Evolutionary conservation across 2,797 vertebrate species (phyloP), one percentile per base, ranked within the genome.

Genomic region (Apogon talboti): DNA sequence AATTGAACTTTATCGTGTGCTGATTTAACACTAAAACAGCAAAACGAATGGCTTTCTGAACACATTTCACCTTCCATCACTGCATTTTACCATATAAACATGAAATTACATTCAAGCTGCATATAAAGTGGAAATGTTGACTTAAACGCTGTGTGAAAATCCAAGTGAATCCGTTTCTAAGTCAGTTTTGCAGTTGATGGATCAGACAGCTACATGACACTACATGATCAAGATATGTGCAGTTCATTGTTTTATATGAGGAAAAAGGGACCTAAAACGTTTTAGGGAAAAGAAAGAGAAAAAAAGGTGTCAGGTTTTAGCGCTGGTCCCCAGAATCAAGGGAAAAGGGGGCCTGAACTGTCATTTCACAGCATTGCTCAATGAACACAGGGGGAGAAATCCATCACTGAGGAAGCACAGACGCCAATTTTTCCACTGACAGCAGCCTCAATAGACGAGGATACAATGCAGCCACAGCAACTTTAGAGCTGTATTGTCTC

Each of bases 401-500:
- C 69, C 66, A 78, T 87, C 77, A 69, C 15, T 0, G 44, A n/a
- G 42, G 28, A 67, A 60, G 50, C 37, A 47, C 42, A 30, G 28
- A 66, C 28, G 28, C 47, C 43, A 57, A 56, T 74, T 82, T 76
- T 21, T 61, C 35, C 37, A 13, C 63, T 38, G 67, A 66, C 67
- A 66, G 60, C 14, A 54, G 63, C 53, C 78, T 74, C 78, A 21
- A 43, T 45, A 72, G 70, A 67, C 66, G 43, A 59, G 43, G 46
- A 83, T 73, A 71, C 81, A 82, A 66, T 60, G 52, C 68, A 71
- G 49, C 42, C 42, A 41, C 48, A n/a, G 30, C 43, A 66, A 35
- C 57, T 69, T 40, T 59, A 24, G 42, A 28, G 66, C 55, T 60
- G 42, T 46, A 50, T 44, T 40, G 56, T 55, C 41, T 28, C 24